phyloP scores from a whole-genome alignment of 2,888 invertebrate genomes.

The Eurois occulta region DNA sequence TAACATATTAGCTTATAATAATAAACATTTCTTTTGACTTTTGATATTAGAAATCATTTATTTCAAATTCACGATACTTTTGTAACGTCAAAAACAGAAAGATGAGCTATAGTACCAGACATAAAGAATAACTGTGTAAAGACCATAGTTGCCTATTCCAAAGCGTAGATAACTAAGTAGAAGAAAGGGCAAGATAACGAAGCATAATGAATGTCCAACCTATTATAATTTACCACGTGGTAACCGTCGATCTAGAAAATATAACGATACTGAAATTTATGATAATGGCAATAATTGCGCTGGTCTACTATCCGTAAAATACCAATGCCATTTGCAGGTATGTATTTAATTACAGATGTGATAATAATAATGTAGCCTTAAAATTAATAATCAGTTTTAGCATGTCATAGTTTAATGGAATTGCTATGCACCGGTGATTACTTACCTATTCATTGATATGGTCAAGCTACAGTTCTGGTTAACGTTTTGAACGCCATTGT shows the following conservation, averaged over 20 bases:
- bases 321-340: not conserved
- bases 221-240: not conserved
- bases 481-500: too few relatives aligned
- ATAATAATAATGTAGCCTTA: not conserved
- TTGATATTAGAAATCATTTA: not conserved
- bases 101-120: too few relatives aligned
- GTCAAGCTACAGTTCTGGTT: not conserved
- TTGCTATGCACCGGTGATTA: not conserved
- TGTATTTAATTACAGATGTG: conserved; percentile 1
- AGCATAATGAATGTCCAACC: too few relatives aligned
- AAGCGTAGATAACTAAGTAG: too few relatives aligned
- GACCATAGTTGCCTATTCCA: not conserved
- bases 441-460: not conserved
- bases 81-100: too few relatives aligned
- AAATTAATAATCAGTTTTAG: conserved; percentile 27
- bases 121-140: not conserved
- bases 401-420: not conserved
- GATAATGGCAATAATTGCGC: not conserved
- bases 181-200: too few relatives aligned
- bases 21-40: too few relatives aligned
- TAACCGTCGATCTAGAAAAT: not conserved
- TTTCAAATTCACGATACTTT: too few relatives aligned
- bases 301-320: not conserved
- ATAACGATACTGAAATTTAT: not conserved
- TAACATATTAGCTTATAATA: too few relatives aligned